Percentiles rank a stretch among this genome's conserved stretches.
Conservation (phyloP, 2,888 invertebrate species). For the Caenorhabditis sp. region DNA sequence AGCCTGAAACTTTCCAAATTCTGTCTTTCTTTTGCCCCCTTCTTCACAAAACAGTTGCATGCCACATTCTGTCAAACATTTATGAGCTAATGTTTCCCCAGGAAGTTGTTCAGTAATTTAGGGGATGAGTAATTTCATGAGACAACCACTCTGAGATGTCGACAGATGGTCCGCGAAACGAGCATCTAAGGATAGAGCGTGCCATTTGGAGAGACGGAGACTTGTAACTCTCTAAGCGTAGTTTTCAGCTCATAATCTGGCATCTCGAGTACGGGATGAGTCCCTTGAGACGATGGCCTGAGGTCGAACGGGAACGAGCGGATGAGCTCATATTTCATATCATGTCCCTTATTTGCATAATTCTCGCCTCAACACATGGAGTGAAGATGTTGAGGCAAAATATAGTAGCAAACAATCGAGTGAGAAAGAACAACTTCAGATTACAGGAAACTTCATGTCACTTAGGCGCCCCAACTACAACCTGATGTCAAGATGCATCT, state of each 20-base stretch:
- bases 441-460: too few species aligned
- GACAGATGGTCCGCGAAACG: conserved; percentile 46
- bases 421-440: not conserved
- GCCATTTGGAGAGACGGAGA: conserved; percentile 28
- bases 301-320: conserved; percentile 29
- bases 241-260: conserved; percentile 65
- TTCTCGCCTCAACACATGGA: conserved; percentile 32
- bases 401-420: not conserved
- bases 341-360: conserved; percentile 58
- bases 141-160: conserved; percentile 44
- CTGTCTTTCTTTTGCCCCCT: not conserved
- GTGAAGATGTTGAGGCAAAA: conserved; percentile 22
- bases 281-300: conserved; percentile 49
- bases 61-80: conserved; percentile 50
- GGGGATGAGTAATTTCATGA: conserved; percentile 63
- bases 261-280: conserved; percentile 60
- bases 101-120: conserved; percentile 61
- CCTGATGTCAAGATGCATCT: conserved; percentile 50
- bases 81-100: conserved; percentile 54
- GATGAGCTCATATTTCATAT: conserved; percentile 60
- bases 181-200: conserved; percentile 8
- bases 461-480: conserved; percentile 29
- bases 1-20: conserved; percentile 81
- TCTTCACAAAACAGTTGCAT: conserved; percentile 21
- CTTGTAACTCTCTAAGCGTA: conserved; percentile 48